phyloP scores from a whole-genome alignment of 2,888 invertebrate genomes.

The Hypselothyrea guttata region DNA sequence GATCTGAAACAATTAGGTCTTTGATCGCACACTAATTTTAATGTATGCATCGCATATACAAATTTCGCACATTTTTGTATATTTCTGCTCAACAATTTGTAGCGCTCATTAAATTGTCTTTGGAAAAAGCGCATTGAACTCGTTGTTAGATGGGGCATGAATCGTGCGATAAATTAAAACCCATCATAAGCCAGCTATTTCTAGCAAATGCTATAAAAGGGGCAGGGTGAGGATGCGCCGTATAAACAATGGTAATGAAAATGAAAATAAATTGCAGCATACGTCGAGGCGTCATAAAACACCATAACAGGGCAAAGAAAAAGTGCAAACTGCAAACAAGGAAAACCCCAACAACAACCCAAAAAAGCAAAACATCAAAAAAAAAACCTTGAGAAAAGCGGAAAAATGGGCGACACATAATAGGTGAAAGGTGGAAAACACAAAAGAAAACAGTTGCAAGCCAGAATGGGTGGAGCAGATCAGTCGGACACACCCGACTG shows the following conservation, averaged over 20 bases:
- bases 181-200: slow-evolving; percentile 15
- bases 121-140: background rate
- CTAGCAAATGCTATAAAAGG: background rate
- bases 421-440: slow-evolving; percentile 6
- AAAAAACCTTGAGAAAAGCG: background rate
- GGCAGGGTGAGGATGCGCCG: background rate
- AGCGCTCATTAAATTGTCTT: too few species aligned
- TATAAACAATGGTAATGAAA: slow-evolving; percentile 29
- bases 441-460: background rate
- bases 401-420: slow-evolving; percentile 7
- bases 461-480: too few species aligned
- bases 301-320: slow-evolving; percentile 30
- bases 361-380: background rate
- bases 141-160: background rate
- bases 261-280: slow-evolving; percentile 62
- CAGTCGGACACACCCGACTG: too few species aligned
- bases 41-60: too few species aligned
- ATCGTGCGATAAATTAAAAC: slow-evolving; percentile 18
- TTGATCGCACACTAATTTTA: too few species aligned
- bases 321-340: background rate
- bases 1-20: too few species aligned
- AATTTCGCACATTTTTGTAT: too few species aligned
- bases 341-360: background rate
- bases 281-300: slow-evolving; percentile 54
- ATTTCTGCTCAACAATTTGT: too few species aligned